A percentile compares a stretch with the other conserved stretches of the same genome.
Conservation (phyloP, 2,797 vertebrate species). For the Antrozous pallidus region DNA sequence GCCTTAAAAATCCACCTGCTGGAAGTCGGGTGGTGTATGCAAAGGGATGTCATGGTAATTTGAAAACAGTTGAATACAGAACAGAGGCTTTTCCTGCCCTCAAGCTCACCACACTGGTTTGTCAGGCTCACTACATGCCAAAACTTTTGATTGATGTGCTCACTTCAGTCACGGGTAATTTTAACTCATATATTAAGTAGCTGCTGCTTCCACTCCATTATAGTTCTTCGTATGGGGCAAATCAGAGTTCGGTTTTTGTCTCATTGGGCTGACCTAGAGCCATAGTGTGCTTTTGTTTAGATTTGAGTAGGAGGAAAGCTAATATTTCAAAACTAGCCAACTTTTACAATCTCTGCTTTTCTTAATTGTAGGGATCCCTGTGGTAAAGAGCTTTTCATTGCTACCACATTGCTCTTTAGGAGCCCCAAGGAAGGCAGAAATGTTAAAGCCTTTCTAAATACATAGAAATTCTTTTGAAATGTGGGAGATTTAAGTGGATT, state of each 20-base stretch:
- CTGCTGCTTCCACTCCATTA: slow-evolving; percentile 87
- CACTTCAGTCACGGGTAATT: slow-evolving; percentile 93
- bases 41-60: slow-evolving; percentile 88
- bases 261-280: slow-evolving; percentile 79
- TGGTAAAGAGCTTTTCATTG: slow-evolving; percentile 81
- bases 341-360: slow-evolving; percentile 83
- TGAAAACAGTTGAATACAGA: slow-evolving; percentile 86
- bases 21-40: slow-evolving; percentile 89
- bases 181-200: slow-evolving; percentile 93
- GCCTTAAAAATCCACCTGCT: slow-evolving; percentile 89
- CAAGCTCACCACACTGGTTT: slow-evolving; percentile 82
- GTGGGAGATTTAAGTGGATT: slow-evolving; percentile 55
- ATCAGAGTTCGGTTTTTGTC: slow-evolving; percentile 81
- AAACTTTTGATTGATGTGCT: slow-evolving; percentile 94
- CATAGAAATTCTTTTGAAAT: slow-evolving; percentile 59
- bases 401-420: slow-evolving; percentile 55
- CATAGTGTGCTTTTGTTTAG: slow-evolving; percentile 81
- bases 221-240: slow-evolving; percentile 89
- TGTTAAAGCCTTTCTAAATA: slow-evolving; percentile 70
- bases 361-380: slow-evolving; percentile 87
- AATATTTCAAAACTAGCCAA: slow-evolving; percentile 86
- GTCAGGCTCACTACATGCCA: slow-evolving; percentile 87
- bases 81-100: slow-evolving; percentile 82
- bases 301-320: slow-evolving; percentile 80
- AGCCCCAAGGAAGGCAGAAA: slow-evolving; percentile 64